Conservation (phyloP, 2,113 vertebrate species). For the Marcusenius ussheri region DNA sequence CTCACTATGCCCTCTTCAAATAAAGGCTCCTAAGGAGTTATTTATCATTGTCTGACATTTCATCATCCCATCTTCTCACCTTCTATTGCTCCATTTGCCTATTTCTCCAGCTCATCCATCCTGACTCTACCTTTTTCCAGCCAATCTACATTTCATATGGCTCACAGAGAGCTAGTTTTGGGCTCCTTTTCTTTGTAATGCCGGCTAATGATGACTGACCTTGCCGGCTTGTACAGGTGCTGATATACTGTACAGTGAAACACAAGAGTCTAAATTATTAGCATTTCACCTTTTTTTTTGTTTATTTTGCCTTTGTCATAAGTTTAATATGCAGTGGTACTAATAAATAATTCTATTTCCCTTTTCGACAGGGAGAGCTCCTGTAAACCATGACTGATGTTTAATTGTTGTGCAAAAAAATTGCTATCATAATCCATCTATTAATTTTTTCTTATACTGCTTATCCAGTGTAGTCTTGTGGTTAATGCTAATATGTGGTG, state of each 20-base stretch:
- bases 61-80: slow-evolving; percentile 28
- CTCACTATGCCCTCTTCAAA: slow-evolving; percentile 51
- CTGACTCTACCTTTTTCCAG: background rate
- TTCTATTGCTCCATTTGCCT: background rate
- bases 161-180: background rate
- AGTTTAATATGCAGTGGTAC: too few species aligned
- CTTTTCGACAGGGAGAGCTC: background rate
- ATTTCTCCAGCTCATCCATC: slow-evolving; percentile 24
- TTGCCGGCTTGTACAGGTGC: background rate
- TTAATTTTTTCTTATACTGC: background rate
- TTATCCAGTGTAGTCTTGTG: background rate
- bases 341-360: background rate
- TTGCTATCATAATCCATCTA: background rate
- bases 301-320: background rate
- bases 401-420: background rate
- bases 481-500: background rate
- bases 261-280: background rate
- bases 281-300: background rate
- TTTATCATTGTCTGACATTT: slow-evolving; percentile 53
- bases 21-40: slow-evolving; percentile 49
- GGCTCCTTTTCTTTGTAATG: background rate
- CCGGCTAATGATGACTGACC: background rate
- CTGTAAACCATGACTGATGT: background rate
- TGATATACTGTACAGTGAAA: background rate
- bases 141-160: background rate